These are phyloP conservation scores for Stegana nigrithorax DNA, from an alignment of 2,888 invertebrate species.

Conservation along the genomic window DNA sequence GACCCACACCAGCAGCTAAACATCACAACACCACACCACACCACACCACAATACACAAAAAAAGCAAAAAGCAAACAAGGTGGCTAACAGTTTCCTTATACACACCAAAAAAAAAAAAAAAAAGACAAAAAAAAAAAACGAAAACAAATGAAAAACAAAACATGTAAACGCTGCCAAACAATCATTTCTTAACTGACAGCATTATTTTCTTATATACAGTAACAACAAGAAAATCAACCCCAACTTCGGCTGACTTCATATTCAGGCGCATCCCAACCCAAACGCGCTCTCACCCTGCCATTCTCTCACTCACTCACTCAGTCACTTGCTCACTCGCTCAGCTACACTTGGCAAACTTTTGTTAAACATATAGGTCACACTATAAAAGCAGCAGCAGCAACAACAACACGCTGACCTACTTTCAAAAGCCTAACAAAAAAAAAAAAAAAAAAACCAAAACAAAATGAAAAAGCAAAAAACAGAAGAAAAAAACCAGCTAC, in stretches of 20 bases:
- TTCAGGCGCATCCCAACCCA: background rate
- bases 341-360: too few species aligned
- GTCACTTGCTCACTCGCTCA: too few species aligned
- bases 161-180: background rate
- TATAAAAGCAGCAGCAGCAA: background rate
- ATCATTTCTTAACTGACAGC: background rate
- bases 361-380: conserved; percentile 5
- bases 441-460: background rate
- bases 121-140: too few species aligned
- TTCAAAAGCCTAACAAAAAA: background rate
- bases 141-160: too few species aligned
- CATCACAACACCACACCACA: background rate
- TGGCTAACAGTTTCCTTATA: background rate
- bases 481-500: background rate
- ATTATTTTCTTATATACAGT: background rate
- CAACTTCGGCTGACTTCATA: conserved; percentile 1
- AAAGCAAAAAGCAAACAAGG: background rate
- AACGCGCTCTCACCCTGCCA: too few species aligned
- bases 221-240: background rate
- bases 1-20: background rate
- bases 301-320: too few species aligned
- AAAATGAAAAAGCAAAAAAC: background rate
- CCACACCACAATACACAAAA: background rate
- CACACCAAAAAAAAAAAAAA: too few species aligned
- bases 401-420: conserved; percentile 20